Percentiles rank a stretch among this genome's conserved stretches.
These are phyloP conservation scores for Pammene fasciana DNA, from an alignment of 2,888 invertebrate genomes.

Conservation along the genomic window DNA sequence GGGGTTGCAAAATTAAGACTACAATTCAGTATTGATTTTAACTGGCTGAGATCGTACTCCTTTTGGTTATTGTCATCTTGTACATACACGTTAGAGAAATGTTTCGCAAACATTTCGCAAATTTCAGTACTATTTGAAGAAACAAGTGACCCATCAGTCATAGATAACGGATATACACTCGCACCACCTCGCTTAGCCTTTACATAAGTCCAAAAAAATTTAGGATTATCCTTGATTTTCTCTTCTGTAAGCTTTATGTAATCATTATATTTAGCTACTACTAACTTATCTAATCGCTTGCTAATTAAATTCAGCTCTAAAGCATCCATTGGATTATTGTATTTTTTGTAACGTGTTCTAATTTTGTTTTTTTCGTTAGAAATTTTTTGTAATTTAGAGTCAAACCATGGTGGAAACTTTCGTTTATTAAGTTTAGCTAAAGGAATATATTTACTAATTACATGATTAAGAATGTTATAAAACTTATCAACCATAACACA, in stretches of 20 bases:
- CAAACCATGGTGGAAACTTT: slow-evolving; percentile 33
- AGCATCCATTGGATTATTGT: slow-evolving; percentile 36
- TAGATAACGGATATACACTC: slow-evolving; percentile 37
- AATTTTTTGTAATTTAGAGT: slow-evolving; percentile 19
- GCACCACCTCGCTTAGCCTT: slow-evolving; percentile 39
- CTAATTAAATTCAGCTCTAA: slow-evolving; percentile 26
- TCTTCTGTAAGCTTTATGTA: slow-evolving; percentile 18
- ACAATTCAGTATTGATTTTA: too few relatives aligned
- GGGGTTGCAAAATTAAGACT: too few relatives aligned
- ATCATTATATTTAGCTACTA: neutral
- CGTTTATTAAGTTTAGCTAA: neutral
- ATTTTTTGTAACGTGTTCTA: slow-evolving; percentile 32
- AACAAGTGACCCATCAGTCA: slow-evolving; percentile 44
- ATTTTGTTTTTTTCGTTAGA: slow-evolving; percentile 38
- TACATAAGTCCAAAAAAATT: slow-evolving; percentile 36
- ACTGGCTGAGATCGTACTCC: too few relatives aligned
- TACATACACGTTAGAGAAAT: too few relatives aligned
- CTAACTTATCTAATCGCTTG: neutral
- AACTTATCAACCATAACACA: too few relatives aligned
- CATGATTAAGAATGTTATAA: too few relatives aligned
- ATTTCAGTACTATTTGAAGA: neutral
- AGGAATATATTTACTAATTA: too few relatives aligned
- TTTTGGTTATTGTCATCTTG: too few relatives aligned
- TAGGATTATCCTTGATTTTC: slow-evolving; percentile 30
- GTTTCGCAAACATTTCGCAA: too few relatives aligned